Evolutionary conservation across 2,888 invertebrate species (phyloP).

Genomic region (Euzetes globulus): DNA sequence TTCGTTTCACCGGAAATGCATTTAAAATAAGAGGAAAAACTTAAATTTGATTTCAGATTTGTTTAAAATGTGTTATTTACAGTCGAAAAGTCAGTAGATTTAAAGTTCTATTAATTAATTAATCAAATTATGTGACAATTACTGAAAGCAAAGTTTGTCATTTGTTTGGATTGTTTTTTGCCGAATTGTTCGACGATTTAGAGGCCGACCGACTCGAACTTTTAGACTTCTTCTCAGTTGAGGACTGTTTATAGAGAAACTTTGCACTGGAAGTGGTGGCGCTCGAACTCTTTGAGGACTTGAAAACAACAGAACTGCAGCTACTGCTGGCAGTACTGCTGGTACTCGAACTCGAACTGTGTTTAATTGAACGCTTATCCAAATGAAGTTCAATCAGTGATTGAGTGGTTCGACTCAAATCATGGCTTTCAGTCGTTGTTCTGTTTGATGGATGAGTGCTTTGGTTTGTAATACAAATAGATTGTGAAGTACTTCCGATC

Average conservation of each 20-base stretch:
- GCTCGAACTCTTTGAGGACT: background rate
- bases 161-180: constrained; percentile 20
- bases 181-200: background rate
- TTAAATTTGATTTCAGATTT: too few species aligned
- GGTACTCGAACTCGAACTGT: constrained; percentile 5
- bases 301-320: background rate
- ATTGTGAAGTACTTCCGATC: background rate
- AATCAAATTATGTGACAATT: background rate
- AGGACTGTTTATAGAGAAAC: background rate
- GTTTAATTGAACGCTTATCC: background rate
- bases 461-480: background rate
- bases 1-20: too few species aligned
- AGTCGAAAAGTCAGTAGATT: background rate
- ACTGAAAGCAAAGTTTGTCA: background rate
- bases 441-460: too few species aligned
- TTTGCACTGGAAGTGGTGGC: background rate
- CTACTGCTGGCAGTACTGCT: constrained; percentile 1
- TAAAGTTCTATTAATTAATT: background rate
- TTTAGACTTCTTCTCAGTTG: constrained; percentile 4
- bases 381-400: background rate
- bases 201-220: constrained; percentile 1
- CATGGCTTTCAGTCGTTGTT: background rate
- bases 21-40: too few species aligned
- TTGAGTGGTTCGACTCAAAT: background rate
- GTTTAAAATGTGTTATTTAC: constrained; percentile 3